Conservation (phyloP, 2,113 vertebrate genomes). For the Actenoides lindsayi region DNA sequence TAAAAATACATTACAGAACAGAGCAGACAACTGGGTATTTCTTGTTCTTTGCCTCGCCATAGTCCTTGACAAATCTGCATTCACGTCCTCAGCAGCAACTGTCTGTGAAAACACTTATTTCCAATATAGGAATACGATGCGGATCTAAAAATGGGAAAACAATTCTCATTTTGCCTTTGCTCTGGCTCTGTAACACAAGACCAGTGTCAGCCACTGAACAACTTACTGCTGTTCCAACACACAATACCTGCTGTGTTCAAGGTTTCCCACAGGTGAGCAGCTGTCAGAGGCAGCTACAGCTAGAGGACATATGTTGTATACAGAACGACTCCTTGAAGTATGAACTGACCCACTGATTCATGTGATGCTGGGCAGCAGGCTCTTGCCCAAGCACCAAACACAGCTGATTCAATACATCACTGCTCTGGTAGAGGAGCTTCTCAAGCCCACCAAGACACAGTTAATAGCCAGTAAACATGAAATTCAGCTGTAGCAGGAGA, state of each 20-base stretch:
- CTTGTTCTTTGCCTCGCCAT: not conserved
- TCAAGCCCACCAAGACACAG: not conserved
- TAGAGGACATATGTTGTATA: not conserved
- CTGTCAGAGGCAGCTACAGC: not conserved
- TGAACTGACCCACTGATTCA: not conserved
- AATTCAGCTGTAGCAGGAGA: not conserved
- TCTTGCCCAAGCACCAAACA: not conserved
- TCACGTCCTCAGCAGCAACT: not conserved
- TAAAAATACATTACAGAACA: not conserved
- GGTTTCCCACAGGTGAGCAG: not conserved
- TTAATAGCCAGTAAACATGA: fast-evolving
- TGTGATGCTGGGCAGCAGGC: not conserved
- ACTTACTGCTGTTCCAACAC: not conserved
- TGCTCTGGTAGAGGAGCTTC: not conserved
- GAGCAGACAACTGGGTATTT: not conserved
- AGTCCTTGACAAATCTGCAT: not conserved
- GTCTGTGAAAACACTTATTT: not conserved
- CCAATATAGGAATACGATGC: not conserved
- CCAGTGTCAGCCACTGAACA: not conserved
- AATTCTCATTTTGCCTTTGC: not conserved
- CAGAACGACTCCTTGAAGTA: not conserved
- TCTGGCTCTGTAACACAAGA: not conserved
- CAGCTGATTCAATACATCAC: not conserved
- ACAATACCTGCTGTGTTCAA: not conserved
- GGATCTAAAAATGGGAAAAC: not conserved